A percentile compares a stretch with the other conserved stretches of the same genome.
phyloP scores from a whole-genome alignment of 2,113 vertebrate species.

The Pongo abelii region DNA sequence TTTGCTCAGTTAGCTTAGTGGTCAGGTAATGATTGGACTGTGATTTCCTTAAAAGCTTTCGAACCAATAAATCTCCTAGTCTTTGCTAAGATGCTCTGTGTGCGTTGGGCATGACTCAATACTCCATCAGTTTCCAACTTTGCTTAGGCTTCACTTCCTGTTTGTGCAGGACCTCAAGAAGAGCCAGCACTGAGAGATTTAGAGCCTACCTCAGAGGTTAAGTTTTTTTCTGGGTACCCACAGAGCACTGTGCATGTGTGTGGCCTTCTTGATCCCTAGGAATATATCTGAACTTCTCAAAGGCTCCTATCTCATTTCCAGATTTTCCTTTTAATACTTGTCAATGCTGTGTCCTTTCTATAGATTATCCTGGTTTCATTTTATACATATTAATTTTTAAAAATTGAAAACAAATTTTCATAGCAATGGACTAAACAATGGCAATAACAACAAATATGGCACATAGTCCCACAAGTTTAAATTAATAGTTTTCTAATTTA shows the following conservation, averaged over 20 bases:
- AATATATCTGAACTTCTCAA: background rate
- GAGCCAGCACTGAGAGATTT: background rate
- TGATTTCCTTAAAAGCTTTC: background rate
- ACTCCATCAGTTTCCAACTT: background rate
- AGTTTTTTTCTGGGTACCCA: background rate
- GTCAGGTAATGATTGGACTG: background rate
- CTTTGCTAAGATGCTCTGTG: background rate
- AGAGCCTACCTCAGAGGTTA: background rate
- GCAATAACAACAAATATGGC: background rate
- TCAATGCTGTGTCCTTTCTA: background rate
- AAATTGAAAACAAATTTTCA: background rate
- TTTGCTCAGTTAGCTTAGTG: background rate
- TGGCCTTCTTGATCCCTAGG: background rate
- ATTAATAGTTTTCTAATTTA: background rate
- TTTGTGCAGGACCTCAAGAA: background rate
- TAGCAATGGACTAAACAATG: background rate
- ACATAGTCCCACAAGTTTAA: background rate
- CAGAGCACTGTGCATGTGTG: accelerated
- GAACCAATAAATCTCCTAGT: background rate
- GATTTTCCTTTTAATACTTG: background rate
- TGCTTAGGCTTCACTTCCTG: background rate
- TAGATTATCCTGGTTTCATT: background rate
- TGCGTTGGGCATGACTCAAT: background rate
- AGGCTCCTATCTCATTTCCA: background rate
- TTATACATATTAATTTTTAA: background rate